Percentiles rank a stretch among this genome's conserved stretches.
phyloP scores from a whole-genome alignment of 1,140 invertebrate species.

The Meloidogyne floridensis region DNA sequence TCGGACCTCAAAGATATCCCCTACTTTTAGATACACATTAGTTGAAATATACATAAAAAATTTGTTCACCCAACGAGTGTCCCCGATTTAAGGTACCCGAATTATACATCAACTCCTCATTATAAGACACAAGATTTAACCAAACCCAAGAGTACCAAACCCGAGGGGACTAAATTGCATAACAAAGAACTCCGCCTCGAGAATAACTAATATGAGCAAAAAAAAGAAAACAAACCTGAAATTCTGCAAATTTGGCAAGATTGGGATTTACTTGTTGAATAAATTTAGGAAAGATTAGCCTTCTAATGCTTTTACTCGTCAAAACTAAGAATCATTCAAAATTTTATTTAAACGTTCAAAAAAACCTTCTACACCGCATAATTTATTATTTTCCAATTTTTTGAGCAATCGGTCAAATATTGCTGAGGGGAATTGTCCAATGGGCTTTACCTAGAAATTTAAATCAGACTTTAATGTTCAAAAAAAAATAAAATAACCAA shows the following conservation, averaged over 20 bases:
- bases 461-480: background rate
- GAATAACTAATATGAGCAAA: background rate
- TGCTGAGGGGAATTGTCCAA: slow-evolving; percentile 28
- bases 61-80: too few species aligned
- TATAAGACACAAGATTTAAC: too few species aligned
- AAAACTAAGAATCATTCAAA: slow-evolving; percentile 46
- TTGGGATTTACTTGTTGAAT: slow-evolving; percentile 46
- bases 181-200: background rate
- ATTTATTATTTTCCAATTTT: slow-evolving; percentile 27
- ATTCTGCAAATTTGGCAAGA: slow-evolving; percentile 52
- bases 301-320: slow-evolving; percentile 46
- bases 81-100: too few species aligned
- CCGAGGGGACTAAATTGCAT: too few species aligned
- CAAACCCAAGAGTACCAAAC: too few species aligned
- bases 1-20: too few species aligned
- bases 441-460: slow-evolving; percentile 31
- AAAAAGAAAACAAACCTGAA: slow-evolving; percentile 43
- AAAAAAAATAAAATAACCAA: slow-evolving; percentile 3
- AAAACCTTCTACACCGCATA: slow-evolving; percentile 24
- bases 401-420: slow-evolving; percentile 38
- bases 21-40: too few species aligned
- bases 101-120: too few species aligned
- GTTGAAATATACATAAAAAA: too few species aligned
- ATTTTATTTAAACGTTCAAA: background rate
- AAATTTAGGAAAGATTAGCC: slow-evolving; percentile 51